These are phyloP conservation scores for Euzophera pinguis DNA, from an alignment of 2,888 invertebrate genomes.

Conservation along the genomic window DNA sequence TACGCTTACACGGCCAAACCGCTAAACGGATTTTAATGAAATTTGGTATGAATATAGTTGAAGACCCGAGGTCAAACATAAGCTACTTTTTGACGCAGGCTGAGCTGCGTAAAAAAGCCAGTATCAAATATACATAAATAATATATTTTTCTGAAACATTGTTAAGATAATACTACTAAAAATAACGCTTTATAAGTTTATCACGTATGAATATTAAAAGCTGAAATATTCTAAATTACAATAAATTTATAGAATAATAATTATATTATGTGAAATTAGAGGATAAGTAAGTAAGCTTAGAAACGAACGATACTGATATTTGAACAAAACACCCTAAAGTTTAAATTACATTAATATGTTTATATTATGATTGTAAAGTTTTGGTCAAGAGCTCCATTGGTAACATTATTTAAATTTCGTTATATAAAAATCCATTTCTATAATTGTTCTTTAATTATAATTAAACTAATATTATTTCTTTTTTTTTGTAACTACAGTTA, in stretches of 20 bases:
- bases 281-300: constrained; percentile 15
- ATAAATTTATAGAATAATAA: constrained; percentile 32
- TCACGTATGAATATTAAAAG: constrained; percentile 45
- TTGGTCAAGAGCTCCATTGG: no score
- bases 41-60: no score
- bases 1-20: no score
- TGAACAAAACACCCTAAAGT: background rate
- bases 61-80: no score
- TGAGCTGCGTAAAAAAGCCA: no score
- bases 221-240: constrained; percentile 72
- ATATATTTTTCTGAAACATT: constrained; percentile 6
- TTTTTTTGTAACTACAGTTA: no score
- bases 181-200: constrained; percentile 64
- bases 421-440: no score
- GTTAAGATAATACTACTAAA: constrained; percentile 26
- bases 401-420: no score
- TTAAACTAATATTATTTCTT: no score
- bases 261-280: constrained; percentile 20
- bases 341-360: background rate
- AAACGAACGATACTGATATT: background rate
- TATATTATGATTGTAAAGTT: background rate
- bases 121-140: background rate
- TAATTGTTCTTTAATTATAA: no score
- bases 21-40: no score
- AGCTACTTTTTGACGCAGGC: no score